A percentile compares a stretch with the other conserved stretches of the same genome.
Evolutionary conservation across 2,888 invertebrate genomes (phyloP).

Genomic region (Dusona sp.): DNA sequence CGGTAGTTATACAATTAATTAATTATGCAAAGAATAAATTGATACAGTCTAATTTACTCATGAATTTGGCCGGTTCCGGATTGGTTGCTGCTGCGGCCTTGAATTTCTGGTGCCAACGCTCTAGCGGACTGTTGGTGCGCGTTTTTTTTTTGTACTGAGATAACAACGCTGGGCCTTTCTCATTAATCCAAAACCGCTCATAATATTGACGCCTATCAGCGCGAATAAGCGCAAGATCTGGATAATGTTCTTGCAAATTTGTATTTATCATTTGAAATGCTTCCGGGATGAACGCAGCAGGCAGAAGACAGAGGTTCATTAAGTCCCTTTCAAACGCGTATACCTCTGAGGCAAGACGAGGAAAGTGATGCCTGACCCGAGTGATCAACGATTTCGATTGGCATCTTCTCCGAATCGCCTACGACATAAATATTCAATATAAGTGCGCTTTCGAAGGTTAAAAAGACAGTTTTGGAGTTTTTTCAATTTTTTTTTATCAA

Average conservation of each 20-base stretch:
- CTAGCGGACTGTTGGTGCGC: background rate
- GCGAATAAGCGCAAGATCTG: no score
- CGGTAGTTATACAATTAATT: no score
- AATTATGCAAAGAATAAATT: background rate
- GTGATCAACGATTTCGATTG: background rate
- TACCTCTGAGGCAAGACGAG: background rate
- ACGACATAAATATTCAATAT: no score
- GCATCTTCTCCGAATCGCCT: slow-evolving; percentile 8
- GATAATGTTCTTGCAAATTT: no score
- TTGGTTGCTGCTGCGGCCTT: background rate
- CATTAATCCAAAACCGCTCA: no score
- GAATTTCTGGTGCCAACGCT: background rate
- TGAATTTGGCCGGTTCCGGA: background rate
- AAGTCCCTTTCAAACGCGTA: background rate
- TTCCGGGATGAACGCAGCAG: background rate
- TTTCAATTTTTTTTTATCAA: no score
- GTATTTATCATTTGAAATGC: background rate
- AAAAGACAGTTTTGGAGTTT: no score
- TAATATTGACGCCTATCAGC: no score
- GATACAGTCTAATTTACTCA: background rate
- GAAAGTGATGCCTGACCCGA: background rate
- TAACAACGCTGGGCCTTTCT: no score
- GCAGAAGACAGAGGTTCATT: slow-evolving; percentile 19
- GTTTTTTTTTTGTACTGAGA: background rate
- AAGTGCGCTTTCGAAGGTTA: no score